phyloP scores from a whole-genome alignment of 2,113 vertebrate species.

The Synchiropus splendidus region DNA sequence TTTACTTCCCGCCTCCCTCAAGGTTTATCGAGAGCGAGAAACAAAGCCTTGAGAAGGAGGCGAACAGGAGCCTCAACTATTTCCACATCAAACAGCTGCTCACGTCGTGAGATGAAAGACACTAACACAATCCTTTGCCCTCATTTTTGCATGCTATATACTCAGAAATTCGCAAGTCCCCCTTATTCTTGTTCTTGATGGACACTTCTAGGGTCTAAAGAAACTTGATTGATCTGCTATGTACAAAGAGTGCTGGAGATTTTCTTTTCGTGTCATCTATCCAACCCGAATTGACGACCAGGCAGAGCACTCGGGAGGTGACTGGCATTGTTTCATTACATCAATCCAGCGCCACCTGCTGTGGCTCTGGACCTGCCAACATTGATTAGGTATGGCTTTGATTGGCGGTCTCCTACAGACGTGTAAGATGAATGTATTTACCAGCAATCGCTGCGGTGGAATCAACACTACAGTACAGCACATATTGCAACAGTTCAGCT shows the following conservation, averaged over 20 bases:
- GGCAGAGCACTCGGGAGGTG: constrained; percentile 3
- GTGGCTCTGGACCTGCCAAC: constrained; percentile 11
- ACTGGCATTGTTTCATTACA: constrained; percentile 15
- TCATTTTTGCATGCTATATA: constrained; percentile 23
- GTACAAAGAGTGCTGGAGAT: constrained; percentile 16
- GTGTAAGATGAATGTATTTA: too few species aligned
- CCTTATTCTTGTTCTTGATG: constrained; percentile 26
- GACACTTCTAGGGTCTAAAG: constrained; percentile 32
- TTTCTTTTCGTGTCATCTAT: constrained; percentile 22
- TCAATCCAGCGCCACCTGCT: constrained; percentile 12
- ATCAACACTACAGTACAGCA: too few species aligned
- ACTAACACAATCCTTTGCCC: constrained; percentile 36
- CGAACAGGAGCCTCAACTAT: constrained; percentile 28
- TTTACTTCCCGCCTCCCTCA: constrained; percentile 20
- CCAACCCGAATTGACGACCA: constrained; percentile 25
- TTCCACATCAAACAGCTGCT: constrained; percentile 42
- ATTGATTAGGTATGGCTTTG: constrained; percentile 27
- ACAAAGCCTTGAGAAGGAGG: constrained; percentile 41
- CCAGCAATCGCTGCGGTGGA: too few species aligned
- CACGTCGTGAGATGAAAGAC: constrained; percentile 29
- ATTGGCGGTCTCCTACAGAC: constrained; percentile 6
- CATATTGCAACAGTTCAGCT: too few species aligned
- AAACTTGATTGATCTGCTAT: constrained; percentile 32
- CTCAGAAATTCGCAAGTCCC: constrained; percentile 13
- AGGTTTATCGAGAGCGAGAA: constrained; percentile 29